Evolutionary conservation across 2,797 vertebrate genomes (phyloP), one percentile per base, ranked within the genome.

Genomic region (Sciaenops ocellatus): DNA sequence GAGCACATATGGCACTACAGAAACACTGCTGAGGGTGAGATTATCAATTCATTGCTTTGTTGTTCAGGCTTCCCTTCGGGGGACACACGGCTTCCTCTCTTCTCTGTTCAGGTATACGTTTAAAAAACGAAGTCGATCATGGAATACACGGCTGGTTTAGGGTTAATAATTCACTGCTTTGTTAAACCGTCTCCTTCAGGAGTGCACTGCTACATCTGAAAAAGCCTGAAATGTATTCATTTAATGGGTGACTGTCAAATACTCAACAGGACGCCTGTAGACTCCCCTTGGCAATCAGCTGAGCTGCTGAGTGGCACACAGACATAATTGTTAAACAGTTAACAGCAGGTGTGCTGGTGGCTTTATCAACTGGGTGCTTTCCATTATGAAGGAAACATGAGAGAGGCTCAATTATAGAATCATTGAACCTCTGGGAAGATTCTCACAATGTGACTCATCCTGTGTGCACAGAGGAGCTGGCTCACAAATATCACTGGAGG

Each of bases 21-120:
- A 85, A 87, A 80, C 66, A 72, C 66, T 67, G 84, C 88, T 78
- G 51, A 79, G 26, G 85, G 85, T 54, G 0, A 85, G 61, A 89
- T 86, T 61, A 87, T 86, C 84, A 80, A 89, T 87, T 85, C 71
- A 78, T 76, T 13, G 51, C 73, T 85, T 85, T 84, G 82, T 89
- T 84, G 62, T 26, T 22, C n/a, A 47, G 66, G 62, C 30, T 74
- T 73, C 57, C 48, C 71, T 78, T 60, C 30, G n/a, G 59, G 41
- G 83, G 41, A 59, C 46, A 59, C 62, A 60, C 10, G 24, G 24
- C 24, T 69, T 70, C 17, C 54, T 68, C 42, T 51, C 18, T 16
- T 48, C 16, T 56, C 7, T 24, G 66, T 56, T 84, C 67, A 82
- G 71, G 66, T 79, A 38, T 38, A 28, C 11, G 13, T 63, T 82